These are phyloP conservation scores for Cataglyphis albicans DNA, from an alignment of 2,888 invertebrate genomes.

Conservation along the genomic window DNA sequence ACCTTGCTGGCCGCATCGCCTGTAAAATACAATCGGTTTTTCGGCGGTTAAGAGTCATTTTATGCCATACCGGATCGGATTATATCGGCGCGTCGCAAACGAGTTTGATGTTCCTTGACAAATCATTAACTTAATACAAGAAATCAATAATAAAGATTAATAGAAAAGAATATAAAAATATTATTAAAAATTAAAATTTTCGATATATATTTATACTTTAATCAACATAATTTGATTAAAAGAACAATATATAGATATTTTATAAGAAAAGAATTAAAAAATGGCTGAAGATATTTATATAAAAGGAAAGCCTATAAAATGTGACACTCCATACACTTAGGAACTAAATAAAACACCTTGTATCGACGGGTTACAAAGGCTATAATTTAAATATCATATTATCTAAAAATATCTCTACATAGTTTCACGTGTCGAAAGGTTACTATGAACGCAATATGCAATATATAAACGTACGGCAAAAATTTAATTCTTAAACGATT, in stretches of 20 bases:
- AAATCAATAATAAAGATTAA: neutral
- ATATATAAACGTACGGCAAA: conserved; percentile 11
- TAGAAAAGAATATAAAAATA: neutral
- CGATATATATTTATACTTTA: neutral
- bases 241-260: neutral
- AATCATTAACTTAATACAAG: neutral
- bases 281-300: neutral
- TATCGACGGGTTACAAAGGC: conserved; percentile 32
- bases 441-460: conserved; percentile 7
- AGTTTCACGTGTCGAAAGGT: conserved; percentile 42
- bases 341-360: conserved; percentile 30
- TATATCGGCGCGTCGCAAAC: neutral
- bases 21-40: conserved; percentile 52
- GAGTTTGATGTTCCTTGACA: neutral
- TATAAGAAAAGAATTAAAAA: neutral
- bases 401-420: conserved; percentile 36
- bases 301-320: conserved; percentile 1
- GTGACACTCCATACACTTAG: neutral
- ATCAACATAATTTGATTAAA: neutral
- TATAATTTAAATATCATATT: conserved; percentile 44
- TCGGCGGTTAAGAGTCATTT: conserved; percentile 28
- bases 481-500: conserved; percentile 30
- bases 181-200: neutral
- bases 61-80: conserved; percentile 5
- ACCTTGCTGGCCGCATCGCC: conserved; percentile 35